Evolutionary conservation across 2,888 invertebrate genomes (phyloP).

Genomic region (Isoperla grammatica): DNA sequence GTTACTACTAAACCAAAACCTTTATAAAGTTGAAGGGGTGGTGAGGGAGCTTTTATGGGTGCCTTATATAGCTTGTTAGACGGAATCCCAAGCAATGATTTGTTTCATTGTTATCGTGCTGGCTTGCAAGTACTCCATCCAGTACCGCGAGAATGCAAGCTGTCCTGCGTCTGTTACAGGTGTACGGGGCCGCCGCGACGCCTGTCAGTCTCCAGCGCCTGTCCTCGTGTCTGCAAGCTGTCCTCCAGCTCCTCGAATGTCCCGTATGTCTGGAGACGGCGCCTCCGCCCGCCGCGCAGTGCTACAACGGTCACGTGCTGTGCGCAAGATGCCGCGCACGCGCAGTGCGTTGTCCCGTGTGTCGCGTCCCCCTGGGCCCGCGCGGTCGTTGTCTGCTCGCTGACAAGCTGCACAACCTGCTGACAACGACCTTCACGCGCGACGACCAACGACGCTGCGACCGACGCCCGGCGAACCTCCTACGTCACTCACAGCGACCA

Average conservation of each 20-base stretch:
- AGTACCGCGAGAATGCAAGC: too few relatives aligned
- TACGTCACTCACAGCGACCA: not conserved
- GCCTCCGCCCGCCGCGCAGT: slow-evolving; percentile 46
- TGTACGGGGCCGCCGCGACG: slow-evolving; percentile 29
- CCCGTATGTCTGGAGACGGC: slow-evolving; percentile 48
- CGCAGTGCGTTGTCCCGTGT: slow-evolving; percentile 46
- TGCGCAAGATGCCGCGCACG: slow-evolving; percentile 46
- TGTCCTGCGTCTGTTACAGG: slow-evolving; percentile 4
- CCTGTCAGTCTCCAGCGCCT: slow-evolving; percentile 44
- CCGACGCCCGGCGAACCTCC: not conserved
- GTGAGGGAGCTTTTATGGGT: too few relatives aligned
- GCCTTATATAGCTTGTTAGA: too few relatives aligned
- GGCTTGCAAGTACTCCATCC: too few relatives aligned
- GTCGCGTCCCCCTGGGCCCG: slow-evolving; percentile 45
- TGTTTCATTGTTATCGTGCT: too few relatives aligned
- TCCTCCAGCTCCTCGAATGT: slow-evolving; percentile 48
- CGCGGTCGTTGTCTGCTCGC: slow-evolving; percentile 46
- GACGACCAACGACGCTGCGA: not conserved
- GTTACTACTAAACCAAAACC: too few relatives aligned
- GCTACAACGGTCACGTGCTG: slow-evolving; percentile 47
- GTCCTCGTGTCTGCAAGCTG: slow-evolving; percentile 45
- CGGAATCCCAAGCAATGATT: too few relatives aligned
- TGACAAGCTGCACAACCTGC: slow-evolving; percentile 41
- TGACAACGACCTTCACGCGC: slow-evolving; percentile 5
- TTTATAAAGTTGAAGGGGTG: too few relatives aligned